A percentile compares a stretch with the other conserved stretches of the same genome.
Evolutionary conservation across 2,113 vertebrate species (phyloP).

Genomic region (Lepus europaeus): DNA sequence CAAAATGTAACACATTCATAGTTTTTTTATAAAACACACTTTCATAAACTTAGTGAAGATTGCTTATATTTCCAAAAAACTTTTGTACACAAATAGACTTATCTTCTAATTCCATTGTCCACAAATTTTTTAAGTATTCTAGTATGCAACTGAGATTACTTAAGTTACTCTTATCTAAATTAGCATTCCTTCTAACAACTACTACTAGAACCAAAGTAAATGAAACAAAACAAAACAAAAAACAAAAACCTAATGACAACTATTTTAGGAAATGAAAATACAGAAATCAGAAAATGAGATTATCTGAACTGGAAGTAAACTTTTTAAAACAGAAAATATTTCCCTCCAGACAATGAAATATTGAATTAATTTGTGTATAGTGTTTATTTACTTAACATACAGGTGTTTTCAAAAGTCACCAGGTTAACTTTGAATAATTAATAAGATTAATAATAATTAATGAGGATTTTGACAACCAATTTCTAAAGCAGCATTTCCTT

Average conservation of each 20-base stretch:
- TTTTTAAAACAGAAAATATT: neutral
- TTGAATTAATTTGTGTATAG: neutral
- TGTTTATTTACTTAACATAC: neutral
- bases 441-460: neutral
- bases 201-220: neutral
- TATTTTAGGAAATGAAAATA: neutral
- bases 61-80: no score
- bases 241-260: neutral
- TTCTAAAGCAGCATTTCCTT: slow-evolving; percentile 16
- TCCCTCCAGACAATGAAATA: neutral
- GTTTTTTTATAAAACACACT: no score
- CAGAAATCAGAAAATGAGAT: slow-evolving; percentile 3
- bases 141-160: neutral
- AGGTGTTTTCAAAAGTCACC: slow-evolving; percentile 38
- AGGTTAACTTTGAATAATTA: slow-evolving; percentile 26
- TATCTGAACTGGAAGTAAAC: neutral
- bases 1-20: no score
- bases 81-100: no score
- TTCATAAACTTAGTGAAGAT: no score
- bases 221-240: no score
- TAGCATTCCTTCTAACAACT: neutral
- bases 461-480: neutral
- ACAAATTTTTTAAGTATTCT: no score
- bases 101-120: no score
- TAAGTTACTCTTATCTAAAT: neutral